Evolutionary conservation across 2,888 invertebrate genomes (phyloP).

Genomic region (Heliothis peltigera): DNA sequence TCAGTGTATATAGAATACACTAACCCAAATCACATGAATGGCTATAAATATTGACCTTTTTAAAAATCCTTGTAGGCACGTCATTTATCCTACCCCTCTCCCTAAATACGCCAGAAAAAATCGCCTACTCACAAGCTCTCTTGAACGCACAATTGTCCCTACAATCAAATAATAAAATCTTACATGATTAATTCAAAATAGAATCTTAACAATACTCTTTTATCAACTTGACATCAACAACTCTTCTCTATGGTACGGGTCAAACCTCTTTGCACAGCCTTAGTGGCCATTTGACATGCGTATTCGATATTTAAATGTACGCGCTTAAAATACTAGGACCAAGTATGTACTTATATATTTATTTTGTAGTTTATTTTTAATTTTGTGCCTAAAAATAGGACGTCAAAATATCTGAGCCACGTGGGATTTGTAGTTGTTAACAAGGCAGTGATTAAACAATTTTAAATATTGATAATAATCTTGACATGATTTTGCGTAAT

Average conservation of each 20-base stretch:
- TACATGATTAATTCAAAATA: slow-evolving; percentile 45
- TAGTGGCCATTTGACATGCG: slow-evolving; percentile 18
- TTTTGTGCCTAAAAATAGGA: slow-evolving; percentile 18
- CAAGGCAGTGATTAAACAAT: no score
- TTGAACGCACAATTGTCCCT: slow-evolving; percentile 31
- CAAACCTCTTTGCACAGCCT: slow-evolving; percentile 19
- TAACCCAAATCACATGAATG: not conserved
- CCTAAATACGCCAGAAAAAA: slow-evolving; percentile 1
- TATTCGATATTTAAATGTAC: not conserved
- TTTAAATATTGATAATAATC: no score
- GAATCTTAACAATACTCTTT: slow-evolving; percentile 47
- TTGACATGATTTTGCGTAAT: not conserved
- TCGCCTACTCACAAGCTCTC: slow-evolving; percentile 20
- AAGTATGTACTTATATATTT: no score
- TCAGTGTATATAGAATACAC: not conserved
- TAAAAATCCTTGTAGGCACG: not conserved
- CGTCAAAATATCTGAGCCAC: no score
- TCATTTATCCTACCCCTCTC: not conserved
- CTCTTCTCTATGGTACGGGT: slow-evolving; percentile 36
- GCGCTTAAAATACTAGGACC: not conserved
- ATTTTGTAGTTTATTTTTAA: not conserved
- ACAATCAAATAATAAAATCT: slow-evolving; percentile 61
- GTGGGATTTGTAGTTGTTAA: no score
- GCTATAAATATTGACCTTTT: not conserved
- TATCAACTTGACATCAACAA: slow-evolving; percentile 35